Percentiles rank a stretch among this genome's conserved stretches.
Evolutionary conservation across 2,888 invertebrate species (phyloP).

Genomic region (Drosophila basisetae): DNA sequence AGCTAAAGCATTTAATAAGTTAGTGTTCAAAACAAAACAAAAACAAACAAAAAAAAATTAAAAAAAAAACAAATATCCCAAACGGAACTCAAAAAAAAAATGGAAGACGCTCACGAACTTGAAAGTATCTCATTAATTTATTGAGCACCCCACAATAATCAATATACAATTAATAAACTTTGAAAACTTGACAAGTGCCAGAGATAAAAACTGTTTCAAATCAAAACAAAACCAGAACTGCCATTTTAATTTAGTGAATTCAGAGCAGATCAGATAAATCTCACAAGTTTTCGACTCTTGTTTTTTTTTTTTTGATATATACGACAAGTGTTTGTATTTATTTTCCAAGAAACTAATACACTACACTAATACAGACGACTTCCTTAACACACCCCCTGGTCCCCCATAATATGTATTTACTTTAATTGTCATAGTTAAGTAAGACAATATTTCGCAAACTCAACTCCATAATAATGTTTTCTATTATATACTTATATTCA

Average conservation of each 20-base stretch:
- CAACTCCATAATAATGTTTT: conserved; percentile 60
- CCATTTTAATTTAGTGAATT: conserved; percentile 74
- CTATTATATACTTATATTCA: conserved; percentile 56
- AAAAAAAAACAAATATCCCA: conserved; percentile 32
- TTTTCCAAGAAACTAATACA: conserved; percentile 47
- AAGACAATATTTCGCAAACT: conserved; percentile 58
- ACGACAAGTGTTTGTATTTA: conserved; percentile 38
- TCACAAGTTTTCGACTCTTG: conserved; percentile 34
- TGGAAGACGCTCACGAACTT: conserved; percentile 28
- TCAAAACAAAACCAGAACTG: conserved; percentile 63
- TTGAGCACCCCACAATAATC: conserved; percentile 45
- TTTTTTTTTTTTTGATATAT: conserved; percentile 28
- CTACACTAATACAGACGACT: conserved; percentile 22
- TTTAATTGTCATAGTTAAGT: conserved; percentile 73
- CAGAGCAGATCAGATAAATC: conserved; percentile 35
- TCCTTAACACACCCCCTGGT: conserved; percentile 37
- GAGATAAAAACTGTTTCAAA: conserved; percentile 21
- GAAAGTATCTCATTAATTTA: conserved; percentile 69
- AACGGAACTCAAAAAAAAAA: conserved; percentile 15
- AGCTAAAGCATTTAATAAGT: conserved; percentile 68
- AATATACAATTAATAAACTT: conserved; percentile 18
- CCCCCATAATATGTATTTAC: conserved; percentile 53
- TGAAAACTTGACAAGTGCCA: neutral
- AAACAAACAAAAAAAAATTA: conserved; percentile 13
- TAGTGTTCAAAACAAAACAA: conserved; percentile 45